Base-by-base conservation (phyloP, 1,140 invertebrate genomes). In the Zaprionus kolodkinae region DNA sequence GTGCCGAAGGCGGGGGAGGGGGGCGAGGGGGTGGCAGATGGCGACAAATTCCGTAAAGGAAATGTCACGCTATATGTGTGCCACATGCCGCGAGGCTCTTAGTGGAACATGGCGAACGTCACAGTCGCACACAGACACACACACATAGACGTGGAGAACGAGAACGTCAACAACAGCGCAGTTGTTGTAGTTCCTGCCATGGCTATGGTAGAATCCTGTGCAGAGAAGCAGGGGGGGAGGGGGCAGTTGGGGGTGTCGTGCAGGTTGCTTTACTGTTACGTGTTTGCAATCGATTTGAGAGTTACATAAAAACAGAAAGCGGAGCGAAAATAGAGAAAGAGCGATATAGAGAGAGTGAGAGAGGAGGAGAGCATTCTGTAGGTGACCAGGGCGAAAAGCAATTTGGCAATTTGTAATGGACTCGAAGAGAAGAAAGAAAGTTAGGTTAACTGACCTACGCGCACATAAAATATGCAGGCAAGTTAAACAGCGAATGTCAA, bases 261-360 rank as follows among this genome's bases (percentile, higher is more conserved):
- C 81, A 85, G 81, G 74, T 78, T 81, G 76, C 72, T 70, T 62
- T 78, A 84, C 78, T 87, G 84, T 87, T 88, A 88, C 85, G 85
- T 88, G 81, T 88, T 90, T 88, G 81, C 85, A 85, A 88, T 88
- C 85, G 85, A 88, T 88, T 88, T 88, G 85, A 88, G 87, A 88
- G 85, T 88, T 88, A 88, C 81, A 88, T 88, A 88, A 88, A 88
- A 87, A 83, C 63, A 78, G 69, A 78, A 60, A 43, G 64, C 21
- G 54, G 54, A 57, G 38, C 38, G 65, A 45, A 38, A 17, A 65
- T 48, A 17, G 33, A n/a, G 30, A 72, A 15, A 12, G 11, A 12
- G 12, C 43, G 38, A 9, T 40, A 59, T 54, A 63, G 50, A 35
- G 38, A 57, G 56, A n/a, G n/a, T n/a, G n/a, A n/a, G n/a, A n/a